Conservation (phyloP, 2,797 vertebrate genomes). For the Catamblyrhynchus diadema region DNA sequence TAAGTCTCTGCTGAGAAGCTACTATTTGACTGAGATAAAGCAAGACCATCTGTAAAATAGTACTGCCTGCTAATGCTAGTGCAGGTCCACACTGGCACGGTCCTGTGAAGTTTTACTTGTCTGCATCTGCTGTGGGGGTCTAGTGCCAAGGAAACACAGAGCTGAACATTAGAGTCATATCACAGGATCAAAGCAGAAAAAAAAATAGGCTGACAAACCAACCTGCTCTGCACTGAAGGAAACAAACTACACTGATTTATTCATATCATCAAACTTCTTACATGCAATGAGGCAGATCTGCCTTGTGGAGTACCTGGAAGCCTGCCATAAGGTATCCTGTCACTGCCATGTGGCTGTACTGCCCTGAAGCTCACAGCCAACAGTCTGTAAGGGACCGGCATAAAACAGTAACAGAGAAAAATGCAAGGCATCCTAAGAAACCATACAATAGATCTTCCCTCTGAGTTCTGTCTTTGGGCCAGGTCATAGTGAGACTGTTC, state of each 20-base stretch:
- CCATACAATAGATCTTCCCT: neutral
- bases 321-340: neutral
- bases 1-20: neutral
- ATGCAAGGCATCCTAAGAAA: neutral
- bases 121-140: neutral
- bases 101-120: neutral
- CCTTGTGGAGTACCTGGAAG: neutral
- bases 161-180: neutral
- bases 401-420: neutral
- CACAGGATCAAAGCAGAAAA: neutral
- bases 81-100: accelerated
- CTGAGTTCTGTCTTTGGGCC: neutral
- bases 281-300: neutral
- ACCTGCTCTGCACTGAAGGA: neutral
- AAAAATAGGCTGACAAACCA: neutral
- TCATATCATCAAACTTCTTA: neutral
- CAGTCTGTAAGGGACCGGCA: neutral
- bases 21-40: neutral
- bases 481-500: neutral
- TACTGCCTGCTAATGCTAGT: neutral
- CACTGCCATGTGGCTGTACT: neutral
- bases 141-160: neutral
- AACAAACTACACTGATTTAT: neutral
- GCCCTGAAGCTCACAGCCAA: neutral
- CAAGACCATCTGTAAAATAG: neutral